A percentile compares a stretch with the other conserved stretches of the same genome.
These are phyloP conservation scores for Dendrophyllia cribrosa DNA, from an alignment of 64 coral and sea anemone species.

Conservation along the genomic window DNA sequence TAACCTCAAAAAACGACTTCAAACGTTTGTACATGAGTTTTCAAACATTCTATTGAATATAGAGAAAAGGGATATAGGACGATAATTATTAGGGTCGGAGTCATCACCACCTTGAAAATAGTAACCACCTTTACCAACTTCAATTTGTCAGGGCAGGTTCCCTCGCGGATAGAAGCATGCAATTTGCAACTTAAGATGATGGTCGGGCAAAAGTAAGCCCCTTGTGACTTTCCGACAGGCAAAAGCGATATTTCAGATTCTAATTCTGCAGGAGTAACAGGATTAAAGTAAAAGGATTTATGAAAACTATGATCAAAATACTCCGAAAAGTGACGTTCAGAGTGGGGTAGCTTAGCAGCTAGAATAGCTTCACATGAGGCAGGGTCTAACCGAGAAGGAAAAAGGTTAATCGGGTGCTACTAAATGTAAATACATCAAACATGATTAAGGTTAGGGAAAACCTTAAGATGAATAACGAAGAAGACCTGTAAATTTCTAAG, in stretches of 20 bases:
- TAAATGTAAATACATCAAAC: too few species aligned
- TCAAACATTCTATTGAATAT: slow-evolving; percentile 27
- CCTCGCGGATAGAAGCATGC: not conserved
- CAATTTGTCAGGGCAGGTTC: not conserved
- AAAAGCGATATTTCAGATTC: too few species aligned
- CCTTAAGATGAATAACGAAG: too few species aligned
- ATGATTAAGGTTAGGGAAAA: too few species aligned
- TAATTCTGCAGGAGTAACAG: slow-evolving; percentile 2
- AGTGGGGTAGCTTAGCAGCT: slow-evolving; percentile 1
- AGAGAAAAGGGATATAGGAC: slow-evolving; percentile 17
- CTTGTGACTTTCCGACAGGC: too few species aligned
- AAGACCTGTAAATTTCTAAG: too few species aligned
- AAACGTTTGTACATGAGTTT: slow-evolving; percentile 18
- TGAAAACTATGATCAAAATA: slow-evolving; percentile 9
- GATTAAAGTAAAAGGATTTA: slow-evolving; percentile 16
- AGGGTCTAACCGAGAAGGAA: too few species aligned
- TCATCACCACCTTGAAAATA: slow-evolving; percentile 10
- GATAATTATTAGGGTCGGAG: not conserved
- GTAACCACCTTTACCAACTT: slow-evolving; percentile 13
- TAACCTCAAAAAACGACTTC: not conserved
- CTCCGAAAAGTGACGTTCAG: not conserved
- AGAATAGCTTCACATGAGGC: not conserved
- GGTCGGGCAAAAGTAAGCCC: slow-evolving; percentile 23
- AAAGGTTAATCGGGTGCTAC: too few species aligned
- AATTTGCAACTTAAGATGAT: not conserved